Evolutionary conservation across 1,140 invertebrate species (phyloP).

Genomic region (Aethina tumida): DNA sequence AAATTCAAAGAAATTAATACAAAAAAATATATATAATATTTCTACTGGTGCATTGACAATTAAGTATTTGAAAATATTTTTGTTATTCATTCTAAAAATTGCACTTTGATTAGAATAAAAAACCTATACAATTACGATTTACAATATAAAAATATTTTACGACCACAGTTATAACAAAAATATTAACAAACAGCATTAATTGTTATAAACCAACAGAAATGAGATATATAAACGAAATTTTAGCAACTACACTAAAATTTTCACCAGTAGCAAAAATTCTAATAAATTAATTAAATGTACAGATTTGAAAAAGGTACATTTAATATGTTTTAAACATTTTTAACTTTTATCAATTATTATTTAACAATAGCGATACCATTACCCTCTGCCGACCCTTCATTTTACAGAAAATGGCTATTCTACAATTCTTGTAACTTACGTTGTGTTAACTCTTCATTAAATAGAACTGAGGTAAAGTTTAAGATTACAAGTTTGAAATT

Average conservation of each 20-base stretch:
- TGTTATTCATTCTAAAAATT: conserved; percentile 24
- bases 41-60: conserved; percentile 28
- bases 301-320: conserved; percentile 30
- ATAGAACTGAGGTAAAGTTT: conserved; percentile 2
- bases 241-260: conserved; percentile 33
- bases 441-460: conserved; percentile 22
- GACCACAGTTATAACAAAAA: conserved; percentile 22
- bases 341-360: conserved; percentile 22
- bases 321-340: conserved; percentile 29
- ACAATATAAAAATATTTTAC: conserved; percentile 23
- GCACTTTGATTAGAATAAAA: conserved; percentile 26
- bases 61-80: conserved; percentile 28
- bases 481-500: neutral
- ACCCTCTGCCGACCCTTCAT: conserved; percentile 29
- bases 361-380: conserved; percentile 32
- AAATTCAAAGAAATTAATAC: conserved; percentile 24
- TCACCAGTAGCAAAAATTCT: conserved; percentile 32
- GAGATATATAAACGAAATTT: conserved; percentile 35
- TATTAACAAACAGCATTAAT: conserved; percentile 28
- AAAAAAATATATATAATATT: conserved; percentile 32
- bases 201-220: conserved; percentile 31
- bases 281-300: conserved; percentile 34
- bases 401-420: conserved; percentile 29
- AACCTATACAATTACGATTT: conserved; percentile 22
- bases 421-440: conserved; percentile 21